Base-by-base conservation (phyloP, 2,888 invertebrate species). In the Rhingia rostrata region DNA sequence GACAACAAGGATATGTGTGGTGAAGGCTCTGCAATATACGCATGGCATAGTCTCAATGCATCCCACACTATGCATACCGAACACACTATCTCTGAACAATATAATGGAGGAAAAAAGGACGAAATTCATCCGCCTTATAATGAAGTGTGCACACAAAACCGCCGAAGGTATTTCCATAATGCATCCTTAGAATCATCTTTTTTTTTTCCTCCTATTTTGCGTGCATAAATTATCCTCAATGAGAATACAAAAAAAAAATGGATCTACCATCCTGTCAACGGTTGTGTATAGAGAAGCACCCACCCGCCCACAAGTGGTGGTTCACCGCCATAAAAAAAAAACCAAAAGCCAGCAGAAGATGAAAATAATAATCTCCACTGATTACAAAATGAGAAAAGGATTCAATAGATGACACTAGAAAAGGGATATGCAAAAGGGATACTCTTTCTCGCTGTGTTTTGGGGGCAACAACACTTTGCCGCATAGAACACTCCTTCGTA, bases 331-430 rank as follows among this genome's bases (percentile, higher is more conserved):
- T 72, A 77, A 56, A 64, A 82, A 22, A 66, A 60, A 53, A 69
- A 41, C 51, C 45, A 63, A 80, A 53, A 66, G 56, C 7, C 45
- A 54, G 45, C 78, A 67, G 54, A 64, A 70, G 83, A 82, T 79
- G 80, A 80, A 80, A 80, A 84, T 80, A 84, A 84, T 84, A 84
- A 84, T 80, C 80, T 80, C 56, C 66, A 72, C 84, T 84, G 84
- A 80, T 80, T 84, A 80, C 84, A 84, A 84, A 84, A 84, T 84
- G 84, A 80, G 84, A 84, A 84, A 84, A 80, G 74, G 84, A 80
- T 84, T 84, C 84, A 80, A 84, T 84, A 84, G 84, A 84, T 84
- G 74, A 39, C 80, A 80, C 84, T 80, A 80, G 80, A 84, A 84
- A 75, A 80, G 53, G 69, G 60, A 80, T 78, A 66, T 35, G 43